Percentiles rank a stretch among this genome's conserved stretches.
Evolutionary conservation across 2,888 invertebrate genomes (phyloP).

Genomic region (Pterobdella sp.): DNA sequence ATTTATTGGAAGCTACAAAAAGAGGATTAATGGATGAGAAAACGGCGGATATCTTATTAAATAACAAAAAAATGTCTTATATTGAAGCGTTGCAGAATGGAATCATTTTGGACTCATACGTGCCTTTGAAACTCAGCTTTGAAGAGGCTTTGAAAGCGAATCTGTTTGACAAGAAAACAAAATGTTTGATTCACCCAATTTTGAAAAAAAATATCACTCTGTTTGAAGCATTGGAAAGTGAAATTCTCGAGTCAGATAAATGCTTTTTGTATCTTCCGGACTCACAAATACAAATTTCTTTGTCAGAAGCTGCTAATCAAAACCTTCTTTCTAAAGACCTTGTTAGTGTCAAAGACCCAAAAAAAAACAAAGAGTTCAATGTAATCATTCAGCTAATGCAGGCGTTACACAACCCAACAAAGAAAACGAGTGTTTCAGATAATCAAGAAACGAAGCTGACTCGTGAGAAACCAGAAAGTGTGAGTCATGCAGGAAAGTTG

Average conservation of each 20-base stretch:
- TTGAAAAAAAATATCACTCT: slow-evolving; percentile 41
- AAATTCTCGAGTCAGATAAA: slow-evolving; percentile 31
- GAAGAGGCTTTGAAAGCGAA: slow-evolving; percentile 72
- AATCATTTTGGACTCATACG: slow-evolving; percentile 33
- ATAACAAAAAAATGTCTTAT: slow-evolving; percentile 64
- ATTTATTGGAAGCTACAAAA: slow-evolving; percentile 39
- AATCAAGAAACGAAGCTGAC: not conserved
- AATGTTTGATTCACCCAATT: slow-evolving; percentile 34
- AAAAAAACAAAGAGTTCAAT: slow-evolving; percentile 29
- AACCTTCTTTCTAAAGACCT: slow-evolving; percentile 31
- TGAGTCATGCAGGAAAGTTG: not conserved
- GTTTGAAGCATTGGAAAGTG: slow-evolving; percentile 40
- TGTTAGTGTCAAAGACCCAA: slow-evolving; percentile 17
- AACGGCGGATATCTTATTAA: slow-evolving; percentile 55
- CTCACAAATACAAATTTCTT: slow-evolving; percentile 57
- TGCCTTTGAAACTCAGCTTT: slow-evolving; percentile 36
- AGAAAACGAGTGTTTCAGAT: not conserved
- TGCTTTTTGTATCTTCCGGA: slow-evolving; percentile 56
- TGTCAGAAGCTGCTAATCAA: slow-evolving; percentile 33
- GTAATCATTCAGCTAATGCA: slow-evolving; percentile 41
- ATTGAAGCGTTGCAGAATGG: slow-evolving; percentile 36
- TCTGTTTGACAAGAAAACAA: slow-evolving; percentile 55
- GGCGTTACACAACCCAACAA: not conserved
- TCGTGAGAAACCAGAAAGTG: not conserved
- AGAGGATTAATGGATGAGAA: slow-evolving; percentile 30